Conservation (phyloP, 2,888 invertebrate genomes). For the Atherix ibis region DNA sequence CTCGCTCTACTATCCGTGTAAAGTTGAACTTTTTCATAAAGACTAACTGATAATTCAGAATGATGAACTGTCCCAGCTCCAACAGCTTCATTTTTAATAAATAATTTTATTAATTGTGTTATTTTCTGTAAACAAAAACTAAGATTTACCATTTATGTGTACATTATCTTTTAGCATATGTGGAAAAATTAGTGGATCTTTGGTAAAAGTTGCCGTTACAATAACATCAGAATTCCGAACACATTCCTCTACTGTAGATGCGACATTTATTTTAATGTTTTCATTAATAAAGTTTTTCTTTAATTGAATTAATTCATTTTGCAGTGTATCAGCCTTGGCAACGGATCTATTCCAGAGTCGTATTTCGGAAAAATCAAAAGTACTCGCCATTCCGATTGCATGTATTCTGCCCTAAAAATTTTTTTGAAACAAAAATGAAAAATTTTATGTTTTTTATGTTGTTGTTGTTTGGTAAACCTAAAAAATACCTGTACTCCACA, state of each 20-base stretch:
- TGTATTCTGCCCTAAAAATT: constrained; percentile 27
- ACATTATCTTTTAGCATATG: constrained; percentile 38
- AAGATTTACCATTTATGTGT: constrained; percentile 44
- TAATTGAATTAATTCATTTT: constrained; percentile 20
- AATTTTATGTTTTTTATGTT: not conserved
- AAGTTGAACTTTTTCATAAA: constrained; percentile 35
- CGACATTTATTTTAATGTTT: constrained; percentile 14
- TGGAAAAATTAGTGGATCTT: constrained; percentile 34
- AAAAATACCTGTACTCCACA: constrained; percentile 35
- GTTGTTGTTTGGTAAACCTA: not conserved
- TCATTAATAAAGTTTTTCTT: constrained; percentile 11
- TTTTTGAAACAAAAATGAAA: not conserved
- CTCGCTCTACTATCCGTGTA: constrained; percentile 40
- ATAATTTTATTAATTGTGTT: not conserved
- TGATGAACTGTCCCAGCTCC: constrained; percentile 38
- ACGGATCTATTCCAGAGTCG: constrained; percentile 40
- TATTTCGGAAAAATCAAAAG: constrained; percentile 34
- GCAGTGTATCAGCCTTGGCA: constrained; percentile 24
- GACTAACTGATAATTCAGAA: constrained; percentile 36
- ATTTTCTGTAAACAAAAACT: not conserved
- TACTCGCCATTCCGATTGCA: constrained; percentile 34
- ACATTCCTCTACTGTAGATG: constrained; percentile 32
- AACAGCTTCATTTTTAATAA: constrained; percentile 29
- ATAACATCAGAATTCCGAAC: constrained; percentile 43
- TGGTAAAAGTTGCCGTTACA: constrained; percentile 40